These are phyloP conservation scores for Cirrhinus mrigala DNA, from an alignment of 2,797 vertebrate genomes.

Conservation along the genomic window DNA sequence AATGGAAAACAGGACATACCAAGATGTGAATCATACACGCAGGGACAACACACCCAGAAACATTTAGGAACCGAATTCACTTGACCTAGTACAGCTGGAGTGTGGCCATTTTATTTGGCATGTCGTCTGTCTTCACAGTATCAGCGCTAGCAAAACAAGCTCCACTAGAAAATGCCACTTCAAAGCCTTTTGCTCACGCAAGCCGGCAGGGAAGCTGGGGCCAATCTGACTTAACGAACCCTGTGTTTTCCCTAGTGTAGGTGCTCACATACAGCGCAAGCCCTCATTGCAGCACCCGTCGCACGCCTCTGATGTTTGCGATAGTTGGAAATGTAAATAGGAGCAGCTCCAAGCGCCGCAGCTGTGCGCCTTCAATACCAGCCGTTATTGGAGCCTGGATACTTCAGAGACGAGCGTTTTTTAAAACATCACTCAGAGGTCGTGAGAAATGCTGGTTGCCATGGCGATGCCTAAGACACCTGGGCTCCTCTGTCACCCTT, in stretches of 20 bases:
- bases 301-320: slow-evolving; percentile 42
- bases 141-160: slow-evolving; percentile 45
- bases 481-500: slow-evolving; percentile 36
- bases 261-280: slow-evolving; percentile 10
- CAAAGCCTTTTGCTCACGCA: slow-evolving; percentile 53
- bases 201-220: slow-evolving; percentile 49
- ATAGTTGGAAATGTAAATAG: slow-evolving; percentile 58
- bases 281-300: slow-evolving; percentile 33
- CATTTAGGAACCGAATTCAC: slow-evolving; percentile 38
- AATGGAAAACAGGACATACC: slow-evolving; percentile 46
- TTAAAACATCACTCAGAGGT: slow-evolving; percentile 48
- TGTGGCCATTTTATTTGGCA: slow-evolving; percentile 68
- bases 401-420: slow-evolving; percentile 35
- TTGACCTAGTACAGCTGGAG: slow-evolving; percentile 41
- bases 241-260: slow-evolving; percentile 35
- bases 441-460: slow-evolving; percentile 52
- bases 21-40: slow-evolving; percentile 46
- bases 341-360: slow-evolving; percentile 29
- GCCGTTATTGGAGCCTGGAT: slow-evolving; percentile 36
- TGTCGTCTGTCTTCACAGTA: slow-evolving; percentile 67
- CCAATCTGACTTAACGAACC: slow-evolving; percentile 65
- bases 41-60: slow-evolving; percentile 24
- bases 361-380: slow-evolving; percentile 42
- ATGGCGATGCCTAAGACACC: slow-evolving; percentile 46
- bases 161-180: slow-evolving; percentile 43